Evolutionary conservation across 2,113 vertebrate genomes (phyloP).

Genomic region (Notothenia coriiceps): DNA sequence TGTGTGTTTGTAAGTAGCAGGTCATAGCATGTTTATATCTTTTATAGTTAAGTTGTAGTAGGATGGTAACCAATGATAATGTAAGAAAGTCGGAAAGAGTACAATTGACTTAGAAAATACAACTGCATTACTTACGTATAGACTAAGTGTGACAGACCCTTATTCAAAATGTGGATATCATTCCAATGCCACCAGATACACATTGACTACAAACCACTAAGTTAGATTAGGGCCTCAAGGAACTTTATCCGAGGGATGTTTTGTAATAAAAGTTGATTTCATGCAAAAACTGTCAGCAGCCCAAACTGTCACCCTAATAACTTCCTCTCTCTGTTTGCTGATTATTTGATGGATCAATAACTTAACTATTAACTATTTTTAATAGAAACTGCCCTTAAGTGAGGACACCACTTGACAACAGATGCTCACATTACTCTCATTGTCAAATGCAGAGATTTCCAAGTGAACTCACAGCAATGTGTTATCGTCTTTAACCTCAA

Average conservation of each 20-base stretch:
- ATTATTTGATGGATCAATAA: too few species aligned
- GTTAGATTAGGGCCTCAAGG: not conserved
- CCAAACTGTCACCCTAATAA: conserved; percentile 20
- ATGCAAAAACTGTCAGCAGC: not conserved
- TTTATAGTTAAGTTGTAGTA: not conserved
- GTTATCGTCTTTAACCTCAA: conserved; percentile 25
- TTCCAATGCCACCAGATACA: not conserved
- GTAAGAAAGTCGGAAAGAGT: not conserved
- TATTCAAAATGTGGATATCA: conserved; percentile 12
- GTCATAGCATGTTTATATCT: not conserved
- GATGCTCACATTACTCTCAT: not conserved
- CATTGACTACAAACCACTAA: not conserved
- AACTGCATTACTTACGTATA: not conserved
- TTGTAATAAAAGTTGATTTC: not conserved
- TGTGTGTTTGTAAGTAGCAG: not conserved
- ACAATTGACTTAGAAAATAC: conserved; percentile 4
- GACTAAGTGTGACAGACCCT: not conserved
- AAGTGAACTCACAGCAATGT: not conserved
- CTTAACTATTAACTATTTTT: not conserved
- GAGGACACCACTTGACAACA: not conserved
- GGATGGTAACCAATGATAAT: not conserved
- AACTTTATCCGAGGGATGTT: not conserved
- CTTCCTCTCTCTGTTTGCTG: not conserved
- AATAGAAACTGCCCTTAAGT: not conserved
- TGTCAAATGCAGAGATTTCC: conserved; percentile 1